phyloP scores from a whole-genome alignment of 2,113 vertebrate species.

The Heptranchias perlo region DNA sequence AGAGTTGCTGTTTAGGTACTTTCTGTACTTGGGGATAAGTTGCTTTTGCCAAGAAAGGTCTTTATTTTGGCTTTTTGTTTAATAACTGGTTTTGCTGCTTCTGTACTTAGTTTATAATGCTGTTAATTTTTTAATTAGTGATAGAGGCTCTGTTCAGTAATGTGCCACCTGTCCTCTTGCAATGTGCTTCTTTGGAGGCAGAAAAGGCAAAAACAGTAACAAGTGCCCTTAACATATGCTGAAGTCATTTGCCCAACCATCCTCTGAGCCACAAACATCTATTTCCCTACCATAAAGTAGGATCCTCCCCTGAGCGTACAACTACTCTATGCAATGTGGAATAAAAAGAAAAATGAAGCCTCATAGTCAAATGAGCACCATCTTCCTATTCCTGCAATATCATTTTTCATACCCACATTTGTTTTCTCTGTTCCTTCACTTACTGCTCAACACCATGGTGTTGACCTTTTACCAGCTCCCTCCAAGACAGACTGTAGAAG shows the following conservation, averaged over 20 bases:
- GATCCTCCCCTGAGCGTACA: neutral
- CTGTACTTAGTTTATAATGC: neutral
- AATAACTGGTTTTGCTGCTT: no score
- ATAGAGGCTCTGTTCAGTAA: neutral
- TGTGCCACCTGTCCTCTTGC: neutral
- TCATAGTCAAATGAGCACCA: neutral
- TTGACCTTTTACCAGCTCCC: neutral
- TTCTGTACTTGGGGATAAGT: no score
- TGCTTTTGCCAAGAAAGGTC: no score
- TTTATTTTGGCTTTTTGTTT: no score
- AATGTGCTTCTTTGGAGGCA: neutral
- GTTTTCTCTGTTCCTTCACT: neutral
- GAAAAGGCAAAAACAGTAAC: neutral
- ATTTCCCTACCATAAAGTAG: neutral
- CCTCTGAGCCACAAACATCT: neutral
- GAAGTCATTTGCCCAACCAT: neutral
- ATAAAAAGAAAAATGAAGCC: neutral
- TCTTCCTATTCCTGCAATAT: neutral
- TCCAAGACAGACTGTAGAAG: neutral
- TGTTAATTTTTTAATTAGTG: neutral
- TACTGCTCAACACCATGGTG: neutral
- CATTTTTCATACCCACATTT: neutral
- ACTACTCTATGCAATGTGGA: neutral
- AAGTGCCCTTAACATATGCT: neutral
- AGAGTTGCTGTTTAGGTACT: no score